Evolutionary conservation across 2,888 invertebrate genomes (phyloP), one percentile per base, ranked within the genome.

Genomic region (Parnassius smintheus): DNA sequence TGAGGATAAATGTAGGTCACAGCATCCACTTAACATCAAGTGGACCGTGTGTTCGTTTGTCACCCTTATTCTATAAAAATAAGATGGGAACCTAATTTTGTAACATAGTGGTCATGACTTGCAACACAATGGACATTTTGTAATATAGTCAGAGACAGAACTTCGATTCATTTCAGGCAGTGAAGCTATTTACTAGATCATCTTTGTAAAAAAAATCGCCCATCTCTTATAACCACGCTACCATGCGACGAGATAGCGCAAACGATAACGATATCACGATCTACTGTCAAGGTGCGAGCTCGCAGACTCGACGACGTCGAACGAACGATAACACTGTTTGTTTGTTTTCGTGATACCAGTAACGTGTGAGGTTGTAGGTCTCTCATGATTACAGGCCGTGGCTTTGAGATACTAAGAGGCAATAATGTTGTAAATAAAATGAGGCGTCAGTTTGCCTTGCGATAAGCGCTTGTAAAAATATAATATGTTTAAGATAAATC

Each of bases 261-360:
- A 64, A 69, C 74, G 77, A 75, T 70, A 63, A 66, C 65, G 69
- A 65, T 83, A 84, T 83, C 82, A 71, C 80, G 82, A 86, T 84
- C 82, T 78, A 74, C 82, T 81, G 85, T 82, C 86, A 83, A 87
- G 88, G 87, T 84, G 81, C 78, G 77, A 79, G 78, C 76, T 71
- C 70, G 82, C 78, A 88, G 88, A 88, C 88, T 74, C 69, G 58
- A 68, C 75, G 88, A 84, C 88, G 86, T 77, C 88, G 71, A 76
- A 74, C 72, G 80, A 53, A 77, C 78, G 88, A 88, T 88, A 86
- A 82, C 66, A 44, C n/a, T 69, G 70, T 72, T 77, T 80, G 75
- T 76, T 70, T 76, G 67, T 73, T 74, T 75, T 77, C 75, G 70
- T 70, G 72, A 64, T 72, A 73, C 68, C 70, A 66, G 61, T 62